Evolutionary conservation across 2,113 vertebrate species (phyloP), one percentile per base, ranked within the genome.

Genomic region (Microtus montanus): DNA sequence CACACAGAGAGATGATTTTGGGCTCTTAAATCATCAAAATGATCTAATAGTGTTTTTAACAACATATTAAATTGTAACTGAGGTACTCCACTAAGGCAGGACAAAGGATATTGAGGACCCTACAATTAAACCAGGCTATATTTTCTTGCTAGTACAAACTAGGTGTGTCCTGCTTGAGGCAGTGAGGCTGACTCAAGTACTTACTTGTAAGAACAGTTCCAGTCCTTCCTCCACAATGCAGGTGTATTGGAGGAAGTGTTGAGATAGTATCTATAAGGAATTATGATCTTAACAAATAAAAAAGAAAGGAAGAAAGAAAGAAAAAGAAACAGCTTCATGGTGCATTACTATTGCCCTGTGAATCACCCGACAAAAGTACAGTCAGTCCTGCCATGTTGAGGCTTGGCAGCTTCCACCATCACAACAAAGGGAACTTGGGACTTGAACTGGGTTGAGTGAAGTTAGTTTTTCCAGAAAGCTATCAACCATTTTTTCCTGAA

Each of bases 111-210:
- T 24, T 83, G 66, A 35, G 28, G 61, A 26, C 35, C 82, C 41
- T 35, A 78, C 64, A 64, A 85, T 93, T 89, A 95, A 84, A 80
- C 17, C 71, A 96, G 80, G 66, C 85, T 20, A 80, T 58, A 82
- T 80, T 96, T 38, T 90, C 14, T 88, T 95, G 24, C 84, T 78
- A 71, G 19, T 75, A 75, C 58, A 33, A 68, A 44, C 11, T 80
- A 75, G 96, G 92, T 92, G 95, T 83, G 88, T 70, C 61, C 47
- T 96, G 71, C 92, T 41, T 30, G 61, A 86, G 92, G 93, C 47
- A 80, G 44, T 10, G 74, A 95, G 91, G 79, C n/a, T 73, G 13
- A 83, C 64, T 90, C 94, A 96, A 95, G 95, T 66, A 88, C 10
- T 75, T 91, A 94, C 92, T 61, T 97, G 93, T 93, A 44, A 49